Percentiles rank a stretch among this genome's conserved stretches.
Conservation (phyloP, 2,888 invertebrate genomes). For the Candidula unifasciata region DNA sequence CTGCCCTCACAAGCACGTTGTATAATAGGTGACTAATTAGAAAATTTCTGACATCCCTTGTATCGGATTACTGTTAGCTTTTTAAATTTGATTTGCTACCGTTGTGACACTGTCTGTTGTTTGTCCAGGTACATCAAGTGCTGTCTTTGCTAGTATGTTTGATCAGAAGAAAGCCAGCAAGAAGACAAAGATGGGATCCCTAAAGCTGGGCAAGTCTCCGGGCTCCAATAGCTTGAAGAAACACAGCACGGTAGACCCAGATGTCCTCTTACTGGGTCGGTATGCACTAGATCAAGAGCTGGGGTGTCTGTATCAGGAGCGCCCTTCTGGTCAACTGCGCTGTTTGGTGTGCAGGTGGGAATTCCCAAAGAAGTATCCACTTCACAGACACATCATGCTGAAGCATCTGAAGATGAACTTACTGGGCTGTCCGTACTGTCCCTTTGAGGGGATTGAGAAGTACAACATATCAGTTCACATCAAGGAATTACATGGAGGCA, state of each 20-base stretch:
- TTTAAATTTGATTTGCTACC: too few species aligned
- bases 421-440: conserved; percentile 57
- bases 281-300: conserved; percentile 43
- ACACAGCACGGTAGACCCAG: conserved; percentile 22
- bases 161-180: neutral
- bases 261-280: conserved; percentile 43
- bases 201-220: neutral
- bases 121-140: too few species aligned
- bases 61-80: too few species aligned
- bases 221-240: neutral
- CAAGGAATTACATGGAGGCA: conserved; percentile 55
- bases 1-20: too few species aligned
- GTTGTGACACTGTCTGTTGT: too few species aligned
- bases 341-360: conserved; percentile 57
- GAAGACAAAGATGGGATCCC: neutral
- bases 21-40: too few species aligned
- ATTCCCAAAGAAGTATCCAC: conserved; percentile 57
- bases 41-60: too few species aligned
- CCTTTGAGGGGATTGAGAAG: conserved; percentile 56
- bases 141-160: too few species aligned
- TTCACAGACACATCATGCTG: conserved; percentile 58
- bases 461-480: conserved; percentile 58
- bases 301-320: conserved; percentile 39
- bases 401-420: conserved; percentile 57
- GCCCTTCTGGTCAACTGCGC: conserved; percentile 30